A percentile compares a stretch with the other conserved stretches of the same genome.
Evolutionary conservation across 2,888 invertebrate genomes (phyloP).

Genomic region (Artemia sinica): DNA sequence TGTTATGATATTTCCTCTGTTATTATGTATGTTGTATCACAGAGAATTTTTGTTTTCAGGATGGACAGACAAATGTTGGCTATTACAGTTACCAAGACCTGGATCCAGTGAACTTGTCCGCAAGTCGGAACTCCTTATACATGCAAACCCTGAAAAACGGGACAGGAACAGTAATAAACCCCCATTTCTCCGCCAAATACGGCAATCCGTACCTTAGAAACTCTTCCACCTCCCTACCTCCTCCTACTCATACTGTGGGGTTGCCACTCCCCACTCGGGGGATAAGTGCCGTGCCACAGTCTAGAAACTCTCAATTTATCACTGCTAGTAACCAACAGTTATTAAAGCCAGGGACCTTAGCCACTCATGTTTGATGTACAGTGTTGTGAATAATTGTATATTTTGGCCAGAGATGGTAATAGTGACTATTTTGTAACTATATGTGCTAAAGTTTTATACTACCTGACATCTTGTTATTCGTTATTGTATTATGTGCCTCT

Average conservation of each 20-base stretch:
- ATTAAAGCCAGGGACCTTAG: slow-evolving; percentile 42
- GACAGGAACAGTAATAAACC: slow-evolving; percentile 42
- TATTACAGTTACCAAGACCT: slow-evolving; percentile 68
- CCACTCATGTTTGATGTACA: slow-evolving; percentile 43
- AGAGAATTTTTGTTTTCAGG: slow-evolving; percentile 36
- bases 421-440: too few species aligned
- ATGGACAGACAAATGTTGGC: slow-evolving; percentile 63
- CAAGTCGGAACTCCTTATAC: slow-evolving; percentile 25
- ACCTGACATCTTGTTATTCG: too few species aligned
- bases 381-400: too few species aligned
- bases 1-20: too few species aligned
- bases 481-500: too few species aligned
- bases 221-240: slow-evolving; percentile 38
- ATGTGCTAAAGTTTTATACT: too few species aligned
- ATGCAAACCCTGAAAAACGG: slow-evolving; percentile 25
- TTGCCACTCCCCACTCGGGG: slow-evolving; percentile 21
- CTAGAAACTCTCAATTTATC: slow-evolving; percentile 39
- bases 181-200: slow-evolving; percentile 70
- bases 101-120: slow-evolving; percentile 18
- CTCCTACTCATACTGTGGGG: slow-evolving; percentile 26
- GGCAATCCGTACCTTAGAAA: slow-evolving; percentile 63
- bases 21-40: neutral
- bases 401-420: too few species aligned
- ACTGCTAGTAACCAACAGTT: slow-evolving; percentile 38
- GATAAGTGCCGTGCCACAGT: slow-evolving; percentile 39